Evolutionary conservation across 2,888 invertebrate genomes (phyloP).

Genomic region (Cremastinae sp.): DNA sequence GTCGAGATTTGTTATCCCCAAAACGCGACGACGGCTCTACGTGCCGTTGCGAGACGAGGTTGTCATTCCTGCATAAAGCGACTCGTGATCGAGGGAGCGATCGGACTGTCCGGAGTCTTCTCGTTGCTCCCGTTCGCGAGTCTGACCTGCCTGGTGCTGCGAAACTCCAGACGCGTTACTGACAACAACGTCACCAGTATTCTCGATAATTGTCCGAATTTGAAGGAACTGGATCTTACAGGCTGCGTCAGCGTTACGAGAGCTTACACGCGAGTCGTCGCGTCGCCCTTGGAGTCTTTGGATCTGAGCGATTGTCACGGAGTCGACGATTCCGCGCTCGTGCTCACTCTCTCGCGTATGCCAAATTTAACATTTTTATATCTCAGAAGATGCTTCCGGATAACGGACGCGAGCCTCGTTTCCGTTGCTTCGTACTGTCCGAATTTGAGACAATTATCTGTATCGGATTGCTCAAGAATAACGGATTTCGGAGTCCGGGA

Average conservation of each 20-base stretch:
- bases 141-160: constrained; percentile 78
- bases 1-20: constrained; percentile 74
- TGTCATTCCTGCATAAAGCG: constrained; percentile 71
- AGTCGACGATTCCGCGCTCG: constrained; percentile 91
- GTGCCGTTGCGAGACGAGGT: constrained; percentile 72
- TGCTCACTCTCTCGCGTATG: constrained; percentile 92
- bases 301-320: constrained; percentile 94
- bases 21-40: constrained; percentile 70
- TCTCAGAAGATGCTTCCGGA: constrained; percentile 91
- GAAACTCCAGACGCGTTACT: constrained; percentile 72
- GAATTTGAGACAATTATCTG: constrained; percentile 91
- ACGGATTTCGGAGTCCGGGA: constrained; percentile 96
- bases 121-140: constrained; percentile 72
- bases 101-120: constrained; percentile 71
- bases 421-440: constrained; percentile 94
- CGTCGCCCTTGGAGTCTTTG: constrained; percentile 90
- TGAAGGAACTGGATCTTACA: constrained; percentile 73
- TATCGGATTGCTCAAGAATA: constrained; percentile 93
- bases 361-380: constrained; percentile 93
- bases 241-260: constrained; percentile 72
- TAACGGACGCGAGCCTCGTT: constrained; percentile 95
- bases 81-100: constrained; percentile 73
- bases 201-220: constrained; percentile 72
- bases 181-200: constrained; percentile 72
- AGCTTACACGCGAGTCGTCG: constrained; percentile 69